Evolutionary conservation across 2,888 invertebrate species (phyloP), one percentile per base, ranked within the genome.

Genomic region (Cephus pygmeus): DNA sequence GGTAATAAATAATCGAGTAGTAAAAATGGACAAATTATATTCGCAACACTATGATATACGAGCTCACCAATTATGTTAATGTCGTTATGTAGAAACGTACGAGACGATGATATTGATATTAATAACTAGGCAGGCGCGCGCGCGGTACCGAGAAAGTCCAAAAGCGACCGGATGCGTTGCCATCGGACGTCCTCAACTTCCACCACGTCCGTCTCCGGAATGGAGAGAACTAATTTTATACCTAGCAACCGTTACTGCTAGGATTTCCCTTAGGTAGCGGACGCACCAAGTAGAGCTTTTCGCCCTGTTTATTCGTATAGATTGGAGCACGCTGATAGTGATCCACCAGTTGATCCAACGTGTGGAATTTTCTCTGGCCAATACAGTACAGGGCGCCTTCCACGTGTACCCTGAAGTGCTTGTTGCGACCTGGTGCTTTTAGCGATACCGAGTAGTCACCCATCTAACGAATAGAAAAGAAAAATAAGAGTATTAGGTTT

Each of bases 281-380:
- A 88, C 98, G 96, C 90, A 99, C 97, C 87, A 99, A 95, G 93
- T 98, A 99, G 80, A 99, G 94, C 93, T 98, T 99, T 93, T 99
- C 99, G 87, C 98, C 98, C 92, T 97, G 97, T 92, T 98, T 98
- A 93, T 98, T 98, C 90, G 98, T 98, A 93, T 98, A 99, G 91
- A 99, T 99, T 87, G 99, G 99, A 88, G 99, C 98, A 91, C 97
- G 96, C 94, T 98, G 98, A 94, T 99, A 99, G 93, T 99, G 99
- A 91, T 97, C 97, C 87, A 99, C 98, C 86, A 99, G 94, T 92
- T 98, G 98, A 91, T 99, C 98, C 89, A 99, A 93, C 79, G 97
- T 96, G 88, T 97, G 96, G 93, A 99, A 99, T 93, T 97, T 97
- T 91, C 99, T 96, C 93, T 98, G 98, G 73, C 99, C 99, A 93